Evolutionary conservation across 2,888 invertebrate genomes (phyloP).

Genomic region (Gari tellinella): DNA sequence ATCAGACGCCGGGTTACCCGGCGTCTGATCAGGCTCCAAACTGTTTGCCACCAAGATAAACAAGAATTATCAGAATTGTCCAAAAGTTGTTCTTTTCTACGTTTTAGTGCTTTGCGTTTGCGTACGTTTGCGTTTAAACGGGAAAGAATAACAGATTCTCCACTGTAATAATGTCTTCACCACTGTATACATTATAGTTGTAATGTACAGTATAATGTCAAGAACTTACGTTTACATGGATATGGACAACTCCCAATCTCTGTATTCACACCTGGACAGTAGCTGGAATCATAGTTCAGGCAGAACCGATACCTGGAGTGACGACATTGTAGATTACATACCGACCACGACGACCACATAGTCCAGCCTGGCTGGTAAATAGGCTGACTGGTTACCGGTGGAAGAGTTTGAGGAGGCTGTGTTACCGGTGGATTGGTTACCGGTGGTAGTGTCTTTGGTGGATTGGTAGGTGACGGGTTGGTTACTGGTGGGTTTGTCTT

Average conservation of each 20-base stretch:
- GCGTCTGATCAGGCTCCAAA: too few species aligned
- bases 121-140: too few species aligned
- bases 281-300: constrained; percentile 46
- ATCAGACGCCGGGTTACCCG: too few species aligned
- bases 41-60: too few species aligned
- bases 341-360: constrained; percentile 62
- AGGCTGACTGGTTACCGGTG: constrained; percentile 4
- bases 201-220: too few species aligned
- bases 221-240: constrained; percentile 64
- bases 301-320: constrained; percentile 63
- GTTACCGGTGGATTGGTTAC: constrained; percentile 1
- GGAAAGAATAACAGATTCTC: too few species aligned
- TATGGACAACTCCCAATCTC: constrained; percentile 42
- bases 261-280: constrained; percentile 52
- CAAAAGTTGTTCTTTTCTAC: too few species aligned
- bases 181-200: too few species aligned
- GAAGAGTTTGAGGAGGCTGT: neutral
- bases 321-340: constrained; percentile 61
- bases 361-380: constrained; percentile 57
- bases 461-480: neutral
- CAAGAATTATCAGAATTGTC: too few species aligned
- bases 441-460: neutral
- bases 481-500: constrained; percentile 1
- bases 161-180: too few species aligned
- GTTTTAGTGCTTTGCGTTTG: too few species aligned